A percentile compares a stretch with the other conserved stretches of the same genome.
Conservation (phyloP, 2,113 vertebrate genomes). For the Crotalus viridis region DNA sequence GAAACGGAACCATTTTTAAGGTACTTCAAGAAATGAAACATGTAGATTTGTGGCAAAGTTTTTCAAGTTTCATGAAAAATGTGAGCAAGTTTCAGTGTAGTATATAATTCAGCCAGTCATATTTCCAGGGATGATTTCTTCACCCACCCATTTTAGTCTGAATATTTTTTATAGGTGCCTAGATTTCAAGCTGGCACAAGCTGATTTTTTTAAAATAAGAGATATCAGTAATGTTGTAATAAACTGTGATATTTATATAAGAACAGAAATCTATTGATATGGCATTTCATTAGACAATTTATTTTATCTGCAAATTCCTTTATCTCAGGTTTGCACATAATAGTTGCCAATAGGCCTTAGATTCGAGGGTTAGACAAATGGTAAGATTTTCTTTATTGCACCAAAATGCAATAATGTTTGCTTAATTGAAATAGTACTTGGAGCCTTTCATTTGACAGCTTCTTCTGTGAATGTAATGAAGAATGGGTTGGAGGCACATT, state of each 20-base stretch:
- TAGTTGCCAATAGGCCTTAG: neutral
- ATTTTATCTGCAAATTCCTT: neutral
- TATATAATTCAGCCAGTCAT: neutral
- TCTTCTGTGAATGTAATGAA: neutral
- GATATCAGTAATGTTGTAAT: neutral
- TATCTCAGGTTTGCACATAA: neutral
- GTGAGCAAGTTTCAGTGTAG: neutral
- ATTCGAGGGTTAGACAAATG: neutral
- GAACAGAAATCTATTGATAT: neutral
- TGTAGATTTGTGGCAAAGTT: neutral
- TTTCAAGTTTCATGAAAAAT: neutral
- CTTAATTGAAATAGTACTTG: too few relatives aligned
- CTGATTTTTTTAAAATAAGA: neutral
- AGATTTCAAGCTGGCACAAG: neutral
- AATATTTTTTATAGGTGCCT: neutral
- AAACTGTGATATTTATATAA: neutral
- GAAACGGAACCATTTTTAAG: too few relatives aligned
- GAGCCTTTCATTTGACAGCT: too few relatives aligned
- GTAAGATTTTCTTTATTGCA: too few relatives aligned
- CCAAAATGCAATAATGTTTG: too few relatives aligned
- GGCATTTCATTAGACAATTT: neutral
- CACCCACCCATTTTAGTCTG: neutral
- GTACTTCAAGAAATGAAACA: too few relatives aligned
- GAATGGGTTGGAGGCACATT: neutral
- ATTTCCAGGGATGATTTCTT: neutral